These are phyloP conservation scores for Calliphora vomitoria DNA, from an alignment of 2,888 invertebrate genomes.

Conservation along the genomic window DNA sequence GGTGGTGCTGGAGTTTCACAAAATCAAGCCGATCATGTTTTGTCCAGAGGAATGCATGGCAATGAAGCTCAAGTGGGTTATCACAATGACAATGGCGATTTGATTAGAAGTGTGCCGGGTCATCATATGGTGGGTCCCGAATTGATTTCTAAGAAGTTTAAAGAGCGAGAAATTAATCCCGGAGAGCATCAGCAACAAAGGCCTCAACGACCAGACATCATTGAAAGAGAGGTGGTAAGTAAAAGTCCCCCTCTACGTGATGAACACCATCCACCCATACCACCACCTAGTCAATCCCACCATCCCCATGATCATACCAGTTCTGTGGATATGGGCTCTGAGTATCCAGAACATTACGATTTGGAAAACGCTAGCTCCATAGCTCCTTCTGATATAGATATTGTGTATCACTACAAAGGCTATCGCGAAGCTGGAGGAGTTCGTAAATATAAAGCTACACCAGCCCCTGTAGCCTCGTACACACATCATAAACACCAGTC, in stretches of 20 bases:
- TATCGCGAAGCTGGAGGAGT: conserved; percentile 94
- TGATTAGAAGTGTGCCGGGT: conserved; percentile 90
- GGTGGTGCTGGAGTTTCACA: conserved; percentile 89
- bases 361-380: conserved; percentile 98
- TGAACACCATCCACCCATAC: conserved; percentile 92
- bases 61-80: conserved; percentile 88
- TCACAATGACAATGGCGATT: conserved; percentile 90
- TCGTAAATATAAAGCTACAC: conserved; percentile 94
- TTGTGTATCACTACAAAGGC: conserved; percentile 98
- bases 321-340: conserved; percentile 91
- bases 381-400: conserved; percentile 98
- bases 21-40: conserved; percentile 88
- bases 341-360: conserved; percentile 96
- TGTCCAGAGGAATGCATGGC: conserved; percentile 89
- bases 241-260: conserved; percentile 92
- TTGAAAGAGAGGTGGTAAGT: conserved; percentile 94
- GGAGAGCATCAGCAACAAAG: conserved; percentile 90
- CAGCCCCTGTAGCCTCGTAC: conserved; percentile 91
- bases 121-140: conserved; percentile 94
- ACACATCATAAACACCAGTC: conserved; percentile 91
- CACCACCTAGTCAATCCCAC: conserved; percentile 89
- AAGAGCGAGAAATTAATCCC: conserved; percentile 92
- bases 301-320: conserved; percentile 90
- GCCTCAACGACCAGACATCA: conserved; percentile 96
- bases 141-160: conserved; percentile 94